phyloP scores from a whole-genome alignment of 2,888 invertebrate species.

The Lagria hirta region DNA sequence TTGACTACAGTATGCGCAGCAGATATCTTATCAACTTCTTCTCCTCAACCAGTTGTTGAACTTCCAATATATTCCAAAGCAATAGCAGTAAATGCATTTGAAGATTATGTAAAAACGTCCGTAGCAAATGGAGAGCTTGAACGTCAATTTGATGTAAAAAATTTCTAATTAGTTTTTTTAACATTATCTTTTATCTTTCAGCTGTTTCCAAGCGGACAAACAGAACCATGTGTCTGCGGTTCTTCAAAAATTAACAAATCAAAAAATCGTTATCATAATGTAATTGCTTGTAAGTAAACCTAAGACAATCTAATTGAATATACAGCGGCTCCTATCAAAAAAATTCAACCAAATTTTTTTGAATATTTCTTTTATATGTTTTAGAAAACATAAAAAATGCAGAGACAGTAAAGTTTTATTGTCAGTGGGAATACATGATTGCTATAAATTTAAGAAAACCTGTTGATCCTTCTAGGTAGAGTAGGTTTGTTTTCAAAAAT shows the following conservation, averaged over 20 bases:
- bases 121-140: constrained; percentile 42
- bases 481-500: too few species aligned
- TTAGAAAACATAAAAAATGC: too few species aligned
- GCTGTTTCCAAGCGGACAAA: constrained; percentile 52
- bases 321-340: constrained; percentile 1
- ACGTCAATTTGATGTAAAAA: constrained; percentile 32
- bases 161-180: constrained; percentile 8
- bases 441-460: too few species aligned
- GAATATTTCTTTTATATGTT: too few species aligned
- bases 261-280: constrained; percentile 56
- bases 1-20: too few species aligned
- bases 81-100: constrained; percentile 48
- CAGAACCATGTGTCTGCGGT: constrained; percentile 50
- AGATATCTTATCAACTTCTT: too few species aligned
- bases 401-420: too few species aligned
- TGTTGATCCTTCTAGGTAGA: too few species aligned
- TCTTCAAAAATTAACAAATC: constrained; percentile 50
- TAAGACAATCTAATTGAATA: background rate
- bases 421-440: too few species aligned
- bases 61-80: constrained; percentile 28
- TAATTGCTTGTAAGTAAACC: constrained; percentile 53
- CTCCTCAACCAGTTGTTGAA: too few species aligned
- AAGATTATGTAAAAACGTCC: constrained; percentile 48
- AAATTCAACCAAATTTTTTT: too few species aligned
- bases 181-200: constrained; percentile 29